Evolutionary conservation across 2,797 vertebrate species (phyloP).

Genomic region (Vireo griseus): DNA sequence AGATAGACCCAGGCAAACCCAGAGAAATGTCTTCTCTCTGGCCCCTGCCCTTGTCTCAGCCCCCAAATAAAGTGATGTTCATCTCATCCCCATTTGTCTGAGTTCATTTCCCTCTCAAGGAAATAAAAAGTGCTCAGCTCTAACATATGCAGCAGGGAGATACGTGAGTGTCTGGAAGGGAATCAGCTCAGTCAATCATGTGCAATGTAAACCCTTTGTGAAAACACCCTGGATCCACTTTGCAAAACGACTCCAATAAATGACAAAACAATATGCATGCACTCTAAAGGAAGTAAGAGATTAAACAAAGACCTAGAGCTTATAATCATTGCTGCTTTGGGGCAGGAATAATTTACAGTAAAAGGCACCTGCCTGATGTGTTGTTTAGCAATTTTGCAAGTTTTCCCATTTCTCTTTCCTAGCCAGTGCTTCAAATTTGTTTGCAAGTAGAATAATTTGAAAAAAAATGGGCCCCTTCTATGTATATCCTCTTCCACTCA

Average conservation of each 20-base stretch:
- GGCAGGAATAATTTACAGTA: background rate
- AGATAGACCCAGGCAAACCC: background rate
- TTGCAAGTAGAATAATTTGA: background rate
- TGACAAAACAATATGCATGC: background rate
- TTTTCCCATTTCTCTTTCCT: background rate
- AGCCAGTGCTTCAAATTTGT: background rate
- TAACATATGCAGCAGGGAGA: background rate
- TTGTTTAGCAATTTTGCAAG: background rate
- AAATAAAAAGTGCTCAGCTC: conserved; percentile 13
- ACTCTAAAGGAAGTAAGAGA: background rate
- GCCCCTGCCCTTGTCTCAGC: background rate
- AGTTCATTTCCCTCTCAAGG: conserved; percentile 24
- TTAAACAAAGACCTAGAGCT: conserved; percentile 2
- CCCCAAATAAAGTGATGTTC: background rate
- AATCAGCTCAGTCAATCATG: conserved; percentile 12
- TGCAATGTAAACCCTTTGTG: background rate
- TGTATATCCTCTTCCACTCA: background rate
- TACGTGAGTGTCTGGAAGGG: background rate
- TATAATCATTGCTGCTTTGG: background rate
- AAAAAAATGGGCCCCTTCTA: rapidly evolving
- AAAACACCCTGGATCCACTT: background rate
- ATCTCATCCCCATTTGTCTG: background rate
- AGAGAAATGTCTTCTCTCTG: background rate
- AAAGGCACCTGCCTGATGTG: background rate
- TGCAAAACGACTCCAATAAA: background rate